Percentiles rank a stretch among this genome's conserved stretches.
Evolutionary conservation across 2,113 vertebrate species (phyloP).

Genomic region (Kryptolebias marmoratus): DNA sequence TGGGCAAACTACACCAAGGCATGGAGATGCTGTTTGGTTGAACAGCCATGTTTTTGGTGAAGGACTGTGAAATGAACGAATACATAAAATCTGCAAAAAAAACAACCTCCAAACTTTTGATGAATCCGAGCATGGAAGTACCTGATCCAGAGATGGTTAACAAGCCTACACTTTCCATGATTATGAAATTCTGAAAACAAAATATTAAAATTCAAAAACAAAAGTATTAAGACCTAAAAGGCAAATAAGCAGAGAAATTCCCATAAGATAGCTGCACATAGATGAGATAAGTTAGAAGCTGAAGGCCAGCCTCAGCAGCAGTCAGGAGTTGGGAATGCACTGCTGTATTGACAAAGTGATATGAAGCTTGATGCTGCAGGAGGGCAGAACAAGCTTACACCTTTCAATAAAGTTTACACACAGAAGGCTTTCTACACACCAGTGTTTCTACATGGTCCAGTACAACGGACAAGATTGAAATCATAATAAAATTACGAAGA

Average conservation of each 20-base stretch:
- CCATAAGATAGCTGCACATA: not conserved
- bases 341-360: slow-evolving; percentile 49
- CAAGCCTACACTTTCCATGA: not conserved
- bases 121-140: too few species aligned
- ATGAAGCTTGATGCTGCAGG: slow-evolving; percentile 17
- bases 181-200: not conserved
- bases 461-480: not conserved
- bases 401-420: slow-evolving; percentile 25
- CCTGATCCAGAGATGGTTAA: too few species aligned
- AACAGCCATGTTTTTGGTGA: too few species aligned
- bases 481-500: not conserved
- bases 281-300: not conserved
- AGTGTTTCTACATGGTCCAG: not conserved
- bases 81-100: too few species aligned
- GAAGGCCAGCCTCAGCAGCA: not conserved
- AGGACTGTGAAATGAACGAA: too few species aligned
- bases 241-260: slow-evolving; percentile 9
- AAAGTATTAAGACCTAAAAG: not conserved
- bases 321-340: slow-evolving; percentile 15
- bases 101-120: too few species aligned
- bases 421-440: slow-evolving; percentile 2
- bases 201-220: not conserved
- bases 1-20: too few species aligned
- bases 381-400: slow-evolving; percentile 4
- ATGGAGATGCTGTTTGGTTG: too few species aligned